These are phyloP conservation scores for Blastobasis lacticolella DNA, from an alignment of 2,888 invertebrate genomes.

Conservation along the genomic window DNA sequence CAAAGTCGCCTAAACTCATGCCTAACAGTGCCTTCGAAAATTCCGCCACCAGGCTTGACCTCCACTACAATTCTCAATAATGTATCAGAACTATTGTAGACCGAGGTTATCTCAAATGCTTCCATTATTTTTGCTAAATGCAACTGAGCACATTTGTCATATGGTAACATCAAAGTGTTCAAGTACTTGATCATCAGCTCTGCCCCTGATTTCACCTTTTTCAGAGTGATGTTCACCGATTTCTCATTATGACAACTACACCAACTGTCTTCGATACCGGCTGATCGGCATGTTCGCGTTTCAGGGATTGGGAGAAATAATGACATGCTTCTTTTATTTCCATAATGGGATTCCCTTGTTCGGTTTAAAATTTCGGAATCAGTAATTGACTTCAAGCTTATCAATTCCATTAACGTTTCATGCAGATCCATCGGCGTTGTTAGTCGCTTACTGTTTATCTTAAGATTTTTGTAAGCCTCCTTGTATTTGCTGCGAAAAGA, in stretches of 20 bases:
- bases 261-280: conserved; percentile 83
- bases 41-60: background rate
- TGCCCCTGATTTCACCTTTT: conserved; percentile 68
- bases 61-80: background rate
- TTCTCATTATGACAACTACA: conserved; percentile 83
- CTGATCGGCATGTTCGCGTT: conserved; percentile 79
- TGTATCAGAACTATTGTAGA: conserved; percentile 13
- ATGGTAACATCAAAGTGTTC: conserved; percentile 72
- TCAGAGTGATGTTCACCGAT: conserved; percentile 62
- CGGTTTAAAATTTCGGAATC: conserved; percentile 24
- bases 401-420: conserved; percentile 79
- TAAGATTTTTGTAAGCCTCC: conserved; percentile 73
- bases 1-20: background rate
- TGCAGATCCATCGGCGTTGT: conserved; percentile 84
- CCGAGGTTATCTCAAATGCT: conserved; percentile 59
- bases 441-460: conserved; percentile 75
- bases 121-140: conserved; percentile 41
- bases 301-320: conserved; percentile 79
- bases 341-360: conserved; percentile 24
- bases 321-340: conserved; percentile 75
- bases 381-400: conserved; percentile 46
- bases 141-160: conserved; percentile 76
- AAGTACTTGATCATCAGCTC: conserved; percentile 74
- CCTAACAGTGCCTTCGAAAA: background rate
- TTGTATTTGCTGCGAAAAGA: conserved; percentile 77